Percentiles rank a stretch among this genome's conserved stretches.
phyloP scores from a whole-genome alignment of 2,797 vertebrate species.

The Gephyroberyx darwinii region DNA sequence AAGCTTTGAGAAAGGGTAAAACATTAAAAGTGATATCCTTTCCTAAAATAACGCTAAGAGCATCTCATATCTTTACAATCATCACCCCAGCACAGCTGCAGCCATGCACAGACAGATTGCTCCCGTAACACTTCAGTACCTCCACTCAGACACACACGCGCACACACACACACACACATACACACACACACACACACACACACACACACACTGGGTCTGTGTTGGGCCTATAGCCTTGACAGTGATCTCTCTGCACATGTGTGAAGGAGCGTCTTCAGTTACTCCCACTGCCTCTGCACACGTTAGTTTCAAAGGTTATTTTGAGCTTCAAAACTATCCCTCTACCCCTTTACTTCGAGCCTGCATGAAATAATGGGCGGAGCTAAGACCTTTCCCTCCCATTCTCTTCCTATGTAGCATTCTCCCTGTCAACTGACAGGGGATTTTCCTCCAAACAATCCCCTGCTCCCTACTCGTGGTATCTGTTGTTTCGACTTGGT shows the following conservation, averaged over 20 bases:
- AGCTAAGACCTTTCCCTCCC: slow-evolving; percentile 68
- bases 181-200: slow-evolving; percentile 23
- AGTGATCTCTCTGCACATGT: slow-evolving; percentile 89
- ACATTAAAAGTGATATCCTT: neutral
- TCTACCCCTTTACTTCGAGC: slow-evolving; percentile 63
- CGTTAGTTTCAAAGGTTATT: slow-evolving; percentile 80
- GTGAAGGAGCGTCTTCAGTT: slow-evolving; percentile 84
- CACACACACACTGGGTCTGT: slow-evolving; percentile 47
- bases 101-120: slow-evolving; percentile 33
- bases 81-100: slow-evolving; percentile 54
- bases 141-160: slow-evolving; percentile 39
- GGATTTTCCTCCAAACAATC: slow-evolving; percentile 64
- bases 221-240: slow-evolving; percentile 78
- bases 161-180: slow-evolving; percentile 19
- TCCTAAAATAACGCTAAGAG: slow-evolving; percentile 19
- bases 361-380: slow-evolving; percentile 77
- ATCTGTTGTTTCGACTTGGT: slow-evolving; percentile 31
- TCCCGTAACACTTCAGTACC: slow-evolving; percentile 25
- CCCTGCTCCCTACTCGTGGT: slow-evolving; percentile 26
- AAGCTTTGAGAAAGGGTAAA: slow-evolving; percentile 18
- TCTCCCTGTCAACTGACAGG: slow-evolving; percentile 54
- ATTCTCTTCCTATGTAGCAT: slow-evolving; percentile 50
- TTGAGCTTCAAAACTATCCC: slow-evolving; percentile 75
- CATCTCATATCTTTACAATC: slow-evolving; percentile 42
- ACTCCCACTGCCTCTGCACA: slow-evolving; percentile 70